Evolutionary conservation across 2,888 invertebrate genomes (phyloP).

Genomic region (Lasius fuliginosus): DNA sequence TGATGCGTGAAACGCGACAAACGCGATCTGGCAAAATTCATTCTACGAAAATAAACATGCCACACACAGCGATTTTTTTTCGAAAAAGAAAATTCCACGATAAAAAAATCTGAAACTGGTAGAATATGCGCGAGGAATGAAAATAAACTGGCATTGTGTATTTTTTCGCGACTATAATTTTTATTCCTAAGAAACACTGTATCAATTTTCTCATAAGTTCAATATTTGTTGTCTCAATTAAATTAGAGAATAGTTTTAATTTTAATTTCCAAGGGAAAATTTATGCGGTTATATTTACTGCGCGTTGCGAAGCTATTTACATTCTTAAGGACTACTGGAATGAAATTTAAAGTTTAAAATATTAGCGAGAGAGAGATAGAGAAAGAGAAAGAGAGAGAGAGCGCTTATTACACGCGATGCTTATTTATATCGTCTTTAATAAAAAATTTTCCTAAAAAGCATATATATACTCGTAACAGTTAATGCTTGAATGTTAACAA

Average conservation of each 20-base stretch:
- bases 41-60: not conserved
- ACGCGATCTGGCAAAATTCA: constrained; percentile 7
- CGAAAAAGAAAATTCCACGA: not conserved
- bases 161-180: not conserved
- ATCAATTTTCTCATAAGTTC: not conserved
- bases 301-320: not conserved
- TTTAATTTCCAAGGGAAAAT: not conserved
- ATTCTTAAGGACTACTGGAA: not conserved
- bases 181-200: not conserved
- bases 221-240: not conserved
- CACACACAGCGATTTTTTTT: not conserved
- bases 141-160: not conserved
- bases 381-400: not conserved
- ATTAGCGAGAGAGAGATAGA: not conserved
- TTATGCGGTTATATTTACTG: not conserved
- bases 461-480: not conserved
- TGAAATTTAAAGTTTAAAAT: constrained; percentile 7
- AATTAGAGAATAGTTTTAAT: not conserved
- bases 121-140: not conserved
- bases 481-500: not conserved
- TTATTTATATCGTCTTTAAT: not conserved
- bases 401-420: not conserved
- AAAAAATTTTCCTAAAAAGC: not conserved
- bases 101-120: not conserved
- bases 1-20: constrained; percentile 20